Base-by-base conservation (phyloP, 2,113 vertebrate species). In the Sisor rabdophorus region DNA sequence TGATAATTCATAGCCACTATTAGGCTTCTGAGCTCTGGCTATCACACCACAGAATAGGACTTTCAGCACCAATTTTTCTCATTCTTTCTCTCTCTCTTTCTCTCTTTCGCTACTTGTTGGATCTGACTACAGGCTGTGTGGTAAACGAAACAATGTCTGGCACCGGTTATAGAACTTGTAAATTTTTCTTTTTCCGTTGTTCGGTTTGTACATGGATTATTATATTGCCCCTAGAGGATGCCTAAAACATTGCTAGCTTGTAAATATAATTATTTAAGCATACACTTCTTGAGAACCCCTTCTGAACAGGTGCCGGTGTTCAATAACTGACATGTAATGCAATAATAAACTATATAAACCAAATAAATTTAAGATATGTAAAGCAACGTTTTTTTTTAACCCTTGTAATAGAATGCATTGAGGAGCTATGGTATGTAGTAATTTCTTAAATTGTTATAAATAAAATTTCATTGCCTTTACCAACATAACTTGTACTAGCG, bases 1-100 rank as follows among this genome's bases (percentile, higher is more conserved):
- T 76, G 65, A 69, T 69, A 73, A 82, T 73, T 76, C 68, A 79
- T 72, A 26, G 59, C 60, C 24, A 11, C 44, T 16, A 16, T 59
- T 78, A 28, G 10, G 12, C 32, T 28, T 75, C n/a, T 12, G 50
- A 40, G 32, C 32, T 26, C 58, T 30, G 32, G 61, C 47, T 67
- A 11, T 32, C 47, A 56, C 12, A 32, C 52, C 11, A 59, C 52
- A 28, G 6, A 28, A n/a, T 59, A 58, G 52, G 40, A 53, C 68
- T 64, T 54, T 76, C 30, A 53, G 52, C 28, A 40, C 26, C 47
- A 56, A 36, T 16, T 0, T 73, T 1, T 24, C 6, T 11, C 2
- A 26, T 16, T 26, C 10, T 32, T 56, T 73, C 44, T 16, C 26
- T 67, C 44, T 67, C 40, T 67, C 44, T 53, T 13, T 50, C 65